Percentiles rank a stretch among this genome's conserved stretches.
Evolutionary conservation across 2,797 vertebrate genomes (phyloP).

Genomic region (Pseudopleuronectes americanus): DNA sequence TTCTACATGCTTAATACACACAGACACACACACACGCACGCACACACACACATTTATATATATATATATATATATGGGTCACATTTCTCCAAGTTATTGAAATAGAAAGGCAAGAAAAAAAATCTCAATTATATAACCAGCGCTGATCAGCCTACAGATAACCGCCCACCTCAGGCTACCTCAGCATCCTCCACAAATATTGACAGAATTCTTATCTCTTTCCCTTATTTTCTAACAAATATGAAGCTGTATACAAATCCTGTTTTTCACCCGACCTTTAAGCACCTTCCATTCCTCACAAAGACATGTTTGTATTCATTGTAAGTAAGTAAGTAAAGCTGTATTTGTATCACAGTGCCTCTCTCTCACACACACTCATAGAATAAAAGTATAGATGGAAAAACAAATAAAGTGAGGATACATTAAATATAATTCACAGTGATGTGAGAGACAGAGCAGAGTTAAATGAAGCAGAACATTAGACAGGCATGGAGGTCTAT

Average conservation of each 20-base stretch:
- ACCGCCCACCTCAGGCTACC: conserved; percentile 78
- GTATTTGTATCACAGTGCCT: background rate
- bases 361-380: background rate
- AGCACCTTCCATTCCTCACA: conserved; percentile 33
- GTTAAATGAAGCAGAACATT: background rate
- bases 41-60: too few relatives aligned
- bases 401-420: background rate
- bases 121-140: conserved; percentile 79
- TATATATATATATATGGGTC: conserved; percentile 59
- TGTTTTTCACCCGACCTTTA: conserved; percentile 15
- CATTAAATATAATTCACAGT: background rate
- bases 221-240: conserved; percentile 62
- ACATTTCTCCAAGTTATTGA: conserved; percentile 77
- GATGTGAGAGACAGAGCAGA: background rate
- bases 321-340: conserved; percentile 2
- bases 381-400: background rate
- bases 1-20: background rate
- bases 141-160: conserved; percentile 79
- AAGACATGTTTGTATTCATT: conserved; percentile 31
- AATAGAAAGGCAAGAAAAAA: conserved; percentile 71
- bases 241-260: conserved; percentile 51
- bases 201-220: conserved; percentile 75
- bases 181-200: conserved; percentile 78
- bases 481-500: background rate
- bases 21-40: too few relatives aligned